Conservation (phyloP, 2,888 invertebrate species). For the Coleophora flavipennella region DNA sequence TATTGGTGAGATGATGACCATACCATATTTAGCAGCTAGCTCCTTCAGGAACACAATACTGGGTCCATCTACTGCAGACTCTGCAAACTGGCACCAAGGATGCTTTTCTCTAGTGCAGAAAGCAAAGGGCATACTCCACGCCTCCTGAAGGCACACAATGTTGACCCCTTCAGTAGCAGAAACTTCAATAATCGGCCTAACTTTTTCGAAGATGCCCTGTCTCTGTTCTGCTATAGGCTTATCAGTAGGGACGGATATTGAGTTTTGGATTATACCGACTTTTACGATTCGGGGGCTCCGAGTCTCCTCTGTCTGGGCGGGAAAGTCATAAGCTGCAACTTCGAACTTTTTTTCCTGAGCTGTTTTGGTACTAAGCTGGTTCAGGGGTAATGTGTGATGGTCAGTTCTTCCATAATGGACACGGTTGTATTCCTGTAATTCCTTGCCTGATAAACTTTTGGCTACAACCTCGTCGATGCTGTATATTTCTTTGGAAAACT, state of each 20-base stretch:
- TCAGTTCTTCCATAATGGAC: slow-evolving; percentile 85
- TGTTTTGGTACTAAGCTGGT: slow-evolving; percentile 49
- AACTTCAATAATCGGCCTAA: slow-evolving; percentile 80
- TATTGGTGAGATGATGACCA: slow-evolving; percentile 97
- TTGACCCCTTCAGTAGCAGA: slow-evolving; percentile 89
- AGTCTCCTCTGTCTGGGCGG: slow-evolving; percentile 78
- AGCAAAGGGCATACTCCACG: slow-evolving; percentile 99
- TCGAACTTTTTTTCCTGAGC: slow-evolving; percentile 78
- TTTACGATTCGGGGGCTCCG: slow-evolving; percentile 81
- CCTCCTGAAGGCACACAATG: slow-evolving; percentile 95
- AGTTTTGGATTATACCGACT: slow-evolving; percentile 91
- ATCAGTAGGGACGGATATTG: slow-evolving; percentile 82
- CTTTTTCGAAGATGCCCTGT: slow-evolving; percentile 82
- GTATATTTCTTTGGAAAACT: slow-evolving; percentile 23
- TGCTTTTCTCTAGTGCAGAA: slow-evolving; percentile 97
- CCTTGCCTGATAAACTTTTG: slow-evolving; percentile 40
- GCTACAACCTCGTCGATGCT: slow-evolving; percentile 48
- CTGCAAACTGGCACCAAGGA: slow-evolving; percentile 99
- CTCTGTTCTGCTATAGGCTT: slow-evolving; percentile 83
- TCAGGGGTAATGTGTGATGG: slow-evolving; percentile 64
- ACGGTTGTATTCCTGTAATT: slow-evolving; percentile 78
- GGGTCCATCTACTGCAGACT: slow-evolving; percentile 88
- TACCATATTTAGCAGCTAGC: slow-evolving; percentile 84
- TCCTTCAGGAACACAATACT: slow-evolving; percentile 85
- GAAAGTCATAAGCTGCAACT: slow-evolving; percentile 81